phyloP scores from a whole-genome alignment of 2,888 invertebrate genomes.

The Agrenia bidenticulata region DNA sequence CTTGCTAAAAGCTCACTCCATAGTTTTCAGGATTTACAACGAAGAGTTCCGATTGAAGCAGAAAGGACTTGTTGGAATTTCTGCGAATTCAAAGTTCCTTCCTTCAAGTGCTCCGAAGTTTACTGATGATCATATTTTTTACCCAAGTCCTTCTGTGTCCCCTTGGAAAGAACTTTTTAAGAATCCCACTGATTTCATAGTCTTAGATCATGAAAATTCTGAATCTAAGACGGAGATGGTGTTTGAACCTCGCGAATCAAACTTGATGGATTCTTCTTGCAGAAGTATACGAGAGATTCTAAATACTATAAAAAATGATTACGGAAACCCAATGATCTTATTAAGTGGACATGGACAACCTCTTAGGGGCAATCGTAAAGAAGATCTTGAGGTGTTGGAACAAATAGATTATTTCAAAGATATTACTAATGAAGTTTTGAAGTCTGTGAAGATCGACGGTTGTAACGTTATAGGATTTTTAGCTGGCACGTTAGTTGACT shows the following conservation, averaged over 20 bases:
- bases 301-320: conserved; percentile 17
- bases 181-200: background rate
- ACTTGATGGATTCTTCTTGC: too few relatives aligned
- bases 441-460: conserved; percentile 51
- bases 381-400: conserved; percentile 26
- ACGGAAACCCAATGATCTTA: conserved; percentile 26
- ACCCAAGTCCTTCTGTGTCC: too few relatives aligned
- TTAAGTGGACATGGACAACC: conserved; percentile 22
- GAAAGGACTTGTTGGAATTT: conserved; percentile 50
- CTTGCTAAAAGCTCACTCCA: conserved; percentile 66
- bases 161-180: background rate
- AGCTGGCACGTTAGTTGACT: conserved; percentile 57
- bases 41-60: conserved; percentile 58
- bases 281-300: conserved; percentile 11
- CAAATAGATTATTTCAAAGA: conserved; percentile 32
- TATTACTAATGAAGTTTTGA: conserved; percentile 20
- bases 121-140: background rate
- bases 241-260: background rate
- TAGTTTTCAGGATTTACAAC: conserved; percentile 65
- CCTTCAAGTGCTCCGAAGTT: background rate
- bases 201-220: background rate
- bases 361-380: background rate
- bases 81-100: conserved; percentile 28
- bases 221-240: background rate
- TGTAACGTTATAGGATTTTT: conserved; percentile 56